phyloP scores from a whole-genome alignment of 2,113 vertebrate genomes.

The Percina caprodes region DNA sequence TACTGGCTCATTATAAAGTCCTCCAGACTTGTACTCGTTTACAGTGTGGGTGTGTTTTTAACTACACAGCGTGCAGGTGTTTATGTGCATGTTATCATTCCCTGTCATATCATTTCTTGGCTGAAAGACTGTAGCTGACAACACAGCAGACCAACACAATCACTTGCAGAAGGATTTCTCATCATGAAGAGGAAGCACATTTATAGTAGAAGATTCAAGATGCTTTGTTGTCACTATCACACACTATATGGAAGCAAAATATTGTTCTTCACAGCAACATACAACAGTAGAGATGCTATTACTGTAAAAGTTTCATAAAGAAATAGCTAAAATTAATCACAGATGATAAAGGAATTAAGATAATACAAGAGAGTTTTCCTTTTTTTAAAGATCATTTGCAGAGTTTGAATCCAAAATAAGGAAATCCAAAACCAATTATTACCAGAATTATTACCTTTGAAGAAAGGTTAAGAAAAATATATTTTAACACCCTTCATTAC shows the following conservation, averaged over 20 bases:
- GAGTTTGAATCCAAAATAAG: not conserved
- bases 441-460: not conserved
- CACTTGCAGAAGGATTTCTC: not conserved
- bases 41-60: not conserved
- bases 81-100: not conserved
- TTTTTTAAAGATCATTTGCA: not conserved
- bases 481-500: not conserved
- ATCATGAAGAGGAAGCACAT: not conserved
- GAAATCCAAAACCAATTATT: not conserved
- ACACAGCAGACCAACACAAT: constrained; percentile 1
- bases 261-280: no score
- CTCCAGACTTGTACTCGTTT: not conserved
- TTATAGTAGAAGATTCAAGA: not conserved
- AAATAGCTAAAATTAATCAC: no score
- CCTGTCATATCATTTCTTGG: constrained; percentile 25
- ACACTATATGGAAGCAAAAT: no score
- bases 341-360: no score
- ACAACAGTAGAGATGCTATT: no score
- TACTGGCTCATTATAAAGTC: not conserved
- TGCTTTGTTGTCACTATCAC: no score
- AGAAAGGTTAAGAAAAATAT: not conserved
- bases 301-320: no score
- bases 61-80: not conserved
- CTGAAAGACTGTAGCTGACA: constrained; percentile 1
- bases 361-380: not conserved